Conservation (phyloP, 1,140 invertebrate genomes). For the Araneus ventricosus region DNA sequence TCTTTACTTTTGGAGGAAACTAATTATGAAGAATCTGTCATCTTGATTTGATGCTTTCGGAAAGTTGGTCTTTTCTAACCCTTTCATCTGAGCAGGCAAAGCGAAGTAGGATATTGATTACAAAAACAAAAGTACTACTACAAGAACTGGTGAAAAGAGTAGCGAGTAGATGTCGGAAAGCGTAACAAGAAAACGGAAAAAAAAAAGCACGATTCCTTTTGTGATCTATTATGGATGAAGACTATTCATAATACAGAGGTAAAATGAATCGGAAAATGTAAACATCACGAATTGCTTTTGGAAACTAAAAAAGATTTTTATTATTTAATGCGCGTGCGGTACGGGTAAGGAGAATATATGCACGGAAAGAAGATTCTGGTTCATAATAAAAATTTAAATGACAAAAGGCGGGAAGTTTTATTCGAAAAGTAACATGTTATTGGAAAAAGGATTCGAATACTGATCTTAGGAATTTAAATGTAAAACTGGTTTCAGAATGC, state of each 20-base stretch:
- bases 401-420: neutral
- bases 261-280: constrained; percentile 31
- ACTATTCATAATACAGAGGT: constrained; percentile 19
- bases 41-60: neutral
- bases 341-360: neutral
- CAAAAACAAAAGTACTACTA: constrained; percentile 12
- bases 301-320: neutral
- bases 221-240: neutral
- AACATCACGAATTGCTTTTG: constrained; percentile 11
- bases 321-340: neutral
- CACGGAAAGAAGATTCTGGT: neutral
- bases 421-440: no score
- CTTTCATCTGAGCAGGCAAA: neutral
- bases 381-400: neutral
- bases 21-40: constrained; percentile 43
- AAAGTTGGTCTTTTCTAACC: neutral
- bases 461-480: no score
- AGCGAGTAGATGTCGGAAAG: constrained; percentile 14
- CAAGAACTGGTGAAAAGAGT: neutral
- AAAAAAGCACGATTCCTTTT: neutral
- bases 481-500: no score
- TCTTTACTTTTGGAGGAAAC: constrained; percentile 40
- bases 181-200: constrained; percentile 2
- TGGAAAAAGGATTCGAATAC: no score
- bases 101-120: constrained; percentile 7